Percentiles rank a stretch among this genome's conserved stretches.
Conservation (phyloP, 92 coral and sea anemone species). For the Pocillopora meandrina region DNA sequence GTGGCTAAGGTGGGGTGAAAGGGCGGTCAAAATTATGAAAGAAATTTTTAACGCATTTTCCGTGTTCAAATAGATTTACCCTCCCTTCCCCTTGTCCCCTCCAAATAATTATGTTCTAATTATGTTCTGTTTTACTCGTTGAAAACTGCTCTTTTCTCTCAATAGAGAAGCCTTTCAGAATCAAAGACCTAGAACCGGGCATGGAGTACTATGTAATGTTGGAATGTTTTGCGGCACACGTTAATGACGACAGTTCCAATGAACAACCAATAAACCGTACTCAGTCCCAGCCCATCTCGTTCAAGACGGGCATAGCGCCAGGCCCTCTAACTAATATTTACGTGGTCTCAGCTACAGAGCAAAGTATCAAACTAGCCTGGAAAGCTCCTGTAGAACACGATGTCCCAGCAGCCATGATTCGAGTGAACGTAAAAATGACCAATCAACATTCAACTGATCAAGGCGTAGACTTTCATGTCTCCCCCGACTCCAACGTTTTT, state of each 20-base stretch:
- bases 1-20: too few relatives aligned
- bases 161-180: slow-evolving; percentile 43
- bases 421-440: neutral
- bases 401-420: neutral
- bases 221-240: slow-evolving; percentile 67
- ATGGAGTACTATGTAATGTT: slow-evolving; percentile 54
- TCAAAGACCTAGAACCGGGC: slow-evolving; percentile 52
- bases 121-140: neutral
- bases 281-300: slow-evolving; percentile 45
- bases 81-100: too few relatives aligned
- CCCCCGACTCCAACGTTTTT: slow-evolving; percentile 34
- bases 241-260: slow-evolving; percentile 48
- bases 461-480: slow-evolving; percentile 1
- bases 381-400: slow-evolving; percentile 33
- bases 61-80: too few relatives aligned
- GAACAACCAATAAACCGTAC: slow-evolving; percentile 52
- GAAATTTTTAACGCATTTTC: too few relatives aligned
- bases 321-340: slow-evolving; percentile 53
- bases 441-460: neutral
- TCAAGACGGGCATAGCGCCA: slow-evolving; percentile 61
- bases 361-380: slow-evolving; percentile 67
- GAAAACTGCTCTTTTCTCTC: neutral
- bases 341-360: slow-evolving; percentile 54
- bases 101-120: neutral
- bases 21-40: too few relatives aligned